Conservation (phyloP, 2,113 vertebrate genomes). For the Lophochroa leadbeateri region DNA sequence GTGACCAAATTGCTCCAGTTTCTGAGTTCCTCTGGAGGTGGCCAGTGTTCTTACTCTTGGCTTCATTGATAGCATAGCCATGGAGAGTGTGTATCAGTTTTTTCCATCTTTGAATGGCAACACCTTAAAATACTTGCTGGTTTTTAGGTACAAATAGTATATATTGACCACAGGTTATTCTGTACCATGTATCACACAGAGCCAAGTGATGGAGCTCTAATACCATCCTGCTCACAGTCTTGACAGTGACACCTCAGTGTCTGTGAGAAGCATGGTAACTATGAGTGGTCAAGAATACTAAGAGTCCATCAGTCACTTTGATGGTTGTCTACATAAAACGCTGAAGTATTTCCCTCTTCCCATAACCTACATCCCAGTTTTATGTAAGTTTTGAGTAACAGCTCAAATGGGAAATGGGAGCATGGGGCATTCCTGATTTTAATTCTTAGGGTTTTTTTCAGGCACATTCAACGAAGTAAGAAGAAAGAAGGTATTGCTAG, state of each 20-base stretch:
- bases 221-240: no score
- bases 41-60: background rate
- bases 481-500: background rate
- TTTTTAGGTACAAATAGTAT: background rate
- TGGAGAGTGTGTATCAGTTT: background rate
- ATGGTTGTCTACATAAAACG: accelerated
- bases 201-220: background rate
- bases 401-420: background rate
- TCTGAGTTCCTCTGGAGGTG: background rate
- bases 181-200: background rate
- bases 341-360: background rate
- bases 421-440: background rate
- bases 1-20: background rate
- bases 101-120: background rate
- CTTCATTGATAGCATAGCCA: background rate
- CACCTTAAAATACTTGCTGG: background rate
- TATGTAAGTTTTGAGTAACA: background rate
- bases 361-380: background rate
- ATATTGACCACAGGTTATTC: background rate
- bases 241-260: background rate
- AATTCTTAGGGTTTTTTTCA: background rate
- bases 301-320: background rate
- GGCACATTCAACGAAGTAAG: background rate
- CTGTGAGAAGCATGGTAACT: background rate
- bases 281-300: background rate